A percentile compares a stretch with the other conserved stretches of the same genome.
Conservation (phyloP, 2,113 vertebrate species). For the Corydoras sp. region DNA sequence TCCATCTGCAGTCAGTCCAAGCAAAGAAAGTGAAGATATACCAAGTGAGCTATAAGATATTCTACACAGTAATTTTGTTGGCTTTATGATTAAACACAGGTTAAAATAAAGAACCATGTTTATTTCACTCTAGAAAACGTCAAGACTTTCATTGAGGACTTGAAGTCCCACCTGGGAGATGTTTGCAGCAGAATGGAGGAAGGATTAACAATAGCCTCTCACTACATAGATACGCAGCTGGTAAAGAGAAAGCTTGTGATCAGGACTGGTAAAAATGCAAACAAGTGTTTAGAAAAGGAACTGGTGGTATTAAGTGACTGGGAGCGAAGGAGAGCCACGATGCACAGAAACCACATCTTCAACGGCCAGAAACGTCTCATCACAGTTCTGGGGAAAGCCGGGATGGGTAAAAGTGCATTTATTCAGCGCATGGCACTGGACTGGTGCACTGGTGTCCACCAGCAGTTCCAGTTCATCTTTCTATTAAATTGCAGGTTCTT, state of each 20-base stretch:
- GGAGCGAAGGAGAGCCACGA: constrained; percentile 54
- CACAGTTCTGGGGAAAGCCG: constrained; percentile 60
- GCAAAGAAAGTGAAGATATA: too few relatives aligned
- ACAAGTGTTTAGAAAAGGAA: constrained; percentile 74
- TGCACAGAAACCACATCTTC: constrained; percentile 64
- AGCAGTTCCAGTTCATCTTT: constrained; percentile 83
- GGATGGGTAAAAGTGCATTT: constrained; percentile 81
- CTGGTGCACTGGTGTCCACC: constrained; percentile 74
- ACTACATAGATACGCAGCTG: constrained; percentile 69
- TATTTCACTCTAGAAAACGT: constrained; percentile 63
- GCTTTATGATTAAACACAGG: neutral
- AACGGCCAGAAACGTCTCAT: constrained; percentile 53
- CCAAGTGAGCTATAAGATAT: too few relatives aligned
- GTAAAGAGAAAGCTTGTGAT: constrained; percentile 60
- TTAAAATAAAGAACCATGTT: too few relatives aligned
- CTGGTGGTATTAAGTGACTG: constrained; percentile 63
- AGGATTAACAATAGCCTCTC: constrained; percentile 54
- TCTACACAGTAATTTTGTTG: neutral
- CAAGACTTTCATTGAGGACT: constrained; percentile 56
- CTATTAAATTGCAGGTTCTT: constrained; percentile 68
- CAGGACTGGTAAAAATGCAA: constrained; percentile 59
- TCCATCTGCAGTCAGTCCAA: too few relatives aligned
- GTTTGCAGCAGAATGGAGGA: constrained; percentile 50
- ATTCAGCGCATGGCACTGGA: constrained; percentile 73
- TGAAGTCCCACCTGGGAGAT: constrained; percentile 61